A percentile compares a stretch with the other conserved stretches of the same genome.
Conservation (phyloP, 2,888 invertebrate genomes). For the Dione vanillae region DNA sequence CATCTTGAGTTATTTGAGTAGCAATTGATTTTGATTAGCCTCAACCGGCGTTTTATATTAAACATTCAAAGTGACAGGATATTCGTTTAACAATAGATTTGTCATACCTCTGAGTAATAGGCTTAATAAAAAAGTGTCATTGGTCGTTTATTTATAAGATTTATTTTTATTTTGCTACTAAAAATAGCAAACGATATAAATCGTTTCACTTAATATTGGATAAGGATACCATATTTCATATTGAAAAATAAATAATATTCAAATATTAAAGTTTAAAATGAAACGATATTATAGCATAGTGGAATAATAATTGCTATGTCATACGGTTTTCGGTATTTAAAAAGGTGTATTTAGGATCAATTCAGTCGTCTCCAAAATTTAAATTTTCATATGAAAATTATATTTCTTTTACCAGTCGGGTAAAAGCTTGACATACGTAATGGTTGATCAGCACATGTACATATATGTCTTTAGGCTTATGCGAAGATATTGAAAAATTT, state of each 20-base stretch:
- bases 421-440: no score
- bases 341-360: no score
- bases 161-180: background rate
- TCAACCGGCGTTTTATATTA: conserved; percentile 66
- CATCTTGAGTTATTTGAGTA: conserved; percentile 55
- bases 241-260: background rate
- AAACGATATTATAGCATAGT: no score
- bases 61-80: conserved; percentile 67
- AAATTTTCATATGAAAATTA: no score
- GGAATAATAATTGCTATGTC: no score
- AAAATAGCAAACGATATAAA: conserved; percentile 45
- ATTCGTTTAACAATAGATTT: conserved; percentile 63
- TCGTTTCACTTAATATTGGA: background rate
- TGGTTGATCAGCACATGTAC: no score
- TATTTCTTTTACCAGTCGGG: no score
- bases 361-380: background rate
- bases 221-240: no score
- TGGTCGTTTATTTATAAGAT: background rate
- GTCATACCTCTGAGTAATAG: conserved; percentile 64
- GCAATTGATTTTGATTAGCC: conserved; percentile 56
- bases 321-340: no score
- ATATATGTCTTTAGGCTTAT: no score
- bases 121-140: conserved; percentile 56
- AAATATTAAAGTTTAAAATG: no score
- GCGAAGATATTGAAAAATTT: no score